Conservation (phyloP, 1,140 invertebrate genomes). For the Maniola jurtina region DNA sequence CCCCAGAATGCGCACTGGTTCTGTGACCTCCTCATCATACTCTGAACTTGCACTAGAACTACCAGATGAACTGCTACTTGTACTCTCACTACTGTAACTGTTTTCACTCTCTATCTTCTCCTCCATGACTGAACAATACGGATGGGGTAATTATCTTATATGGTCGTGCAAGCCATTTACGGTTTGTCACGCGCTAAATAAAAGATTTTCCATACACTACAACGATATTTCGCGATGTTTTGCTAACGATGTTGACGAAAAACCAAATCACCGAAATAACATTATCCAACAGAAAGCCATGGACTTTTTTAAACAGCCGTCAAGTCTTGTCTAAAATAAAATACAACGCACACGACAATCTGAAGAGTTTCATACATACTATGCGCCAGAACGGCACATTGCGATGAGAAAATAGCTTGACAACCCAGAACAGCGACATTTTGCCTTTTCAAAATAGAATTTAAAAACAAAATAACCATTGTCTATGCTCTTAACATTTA, state of each 20-base stretch:
- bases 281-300: slow-evolving; percentile 60
- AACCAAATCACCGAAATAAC: slow-evolving; percentile 52
- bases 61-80: slow-evolving; percentile 61
- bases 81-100: slow-evolving; percentile 64
- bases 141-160: slow-evolving; percentile 22
- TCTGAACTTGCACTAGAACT: slow-evolving; percentile 68
- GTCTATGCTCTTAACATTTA: slow-evolving; percentile 47
- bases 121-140: slow-evolving; percentile 44
- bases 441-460: slow-evolving; percentile 68
- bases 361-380: slow-evolving; percentile 74
- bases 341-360: slow-evolving; percentile 74
- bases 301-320: slow-evolving; percentile 69
- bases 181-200: slow-evolving; percentile 30
- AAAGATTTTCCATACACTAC: slow-evolving; percentile 52
- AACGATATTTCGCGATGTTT: slow-evolving; percentile 65
- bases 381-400: slow-evolving; percentile 77
- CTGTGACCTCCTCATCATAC: slow-evolving; percentile 78
- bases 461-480: slow-evolving; percentile 60
- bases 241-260: slow-evolving; percentile 70
- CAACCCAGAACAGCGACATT: slow-evolving; percentile 76
- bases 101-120: slow-evolving; percentile 72
- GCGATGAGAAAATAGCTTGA: slow-evolving; percentile 78
- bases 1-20: slow-evolving; percentile 75
- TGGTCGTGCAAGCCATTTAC: slow-evolving; percentile 28
- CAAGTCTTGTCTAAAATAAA: slow-evolving; percentile 77